A percentile compares a stretch with the other conserved stretches of the same genome.
Conservation (phyloP, 2,888 invertebrate genomes). For the Andrena trimmerana region DNA sequence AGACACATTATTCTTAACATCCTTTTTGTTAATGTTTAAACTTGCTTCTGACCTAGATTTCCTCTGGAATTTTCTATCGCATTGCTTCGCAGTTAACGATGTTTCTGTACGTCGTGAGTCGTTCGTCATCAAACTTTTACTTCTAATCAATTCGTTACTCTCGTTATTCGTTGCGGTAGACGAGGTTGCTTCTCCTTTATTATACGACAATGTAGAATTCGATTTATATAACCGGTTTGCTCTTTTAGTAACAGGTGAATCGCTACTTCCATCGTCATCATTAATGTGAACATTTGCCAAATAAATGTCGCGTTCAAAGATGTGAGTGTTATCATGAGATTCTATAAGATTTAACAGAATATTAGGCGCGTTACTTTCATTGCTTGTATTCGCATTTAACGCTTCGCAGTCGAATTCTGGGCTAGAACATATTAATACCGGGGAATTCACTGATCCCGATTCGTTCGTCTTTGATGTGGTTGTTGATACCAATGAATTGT, state of each 20-base stretch:
- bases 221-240: neutral
- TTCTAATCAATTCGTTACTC: neutral
- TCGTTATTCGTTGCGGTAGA: neutral
- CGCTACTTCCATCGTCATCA: neutral
- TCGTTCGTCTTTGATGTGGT: neutral
- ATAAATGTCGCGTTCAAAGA: constrained; percentile 51
- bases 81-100: neutral
- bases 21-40: constrained; percentile 28
- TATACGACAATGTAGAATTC: neutral
- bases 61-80: constrained; percentile 52
- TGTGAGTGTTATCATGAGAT: constrained; percentile 1
- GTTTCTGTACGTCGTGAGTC: constrained; percentile 11
- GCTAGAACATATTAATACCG: constrained; percentile 50
- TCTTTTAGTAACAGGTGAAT: neutral
- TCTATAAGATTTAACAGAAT: constrained; percentile 2
- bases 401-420: constrained; percentile 43
- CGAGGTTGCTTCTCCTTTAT: constrained; percentile 33
- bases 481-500: constrained; percentile 9
- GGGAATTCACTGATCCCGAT: neutral
- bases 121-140: neutral
- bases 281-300: constrained; percentile 55
- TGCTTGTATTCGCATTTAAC: constrained; percentile 19
- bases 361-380: neutral
- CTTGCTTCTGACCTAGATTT: constrained; percentile 73
- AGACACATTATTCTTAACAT: neutral